Evolutionary conservation across 2,113 vertebrate species (phyloP), one percentile per base, ranked within the genome.

Genomic region (Lycaon pictus): DNA sequence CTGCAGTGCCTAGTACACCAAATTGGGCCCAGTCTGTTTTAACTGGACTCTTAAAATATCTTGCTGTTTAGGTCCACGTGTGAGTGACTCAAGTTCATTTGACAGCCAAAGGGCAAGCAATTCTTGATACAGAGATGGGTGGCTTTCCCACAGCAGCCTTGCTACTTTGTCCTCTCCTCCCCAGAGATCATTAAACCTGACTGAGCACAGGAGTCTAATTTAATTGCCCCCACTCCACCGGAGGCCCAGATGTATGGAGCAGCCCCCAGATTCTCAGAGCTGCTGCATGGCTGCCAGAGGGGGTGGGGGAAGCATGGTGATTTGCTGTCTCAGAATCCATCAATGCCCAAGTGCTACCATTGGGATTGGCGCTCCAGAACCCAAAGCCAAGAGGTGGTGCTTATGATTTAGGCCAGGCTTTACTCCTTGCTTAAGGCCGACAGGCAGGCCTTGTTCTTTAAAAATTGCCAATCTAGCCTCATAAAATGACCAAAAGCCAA

Each of bases 251-350:
- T 74, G 65, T 76, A 35, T 8, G 0, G 53, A 76, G 13, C 11
- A 65, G n/a, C 19, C n/a, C n/a, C 13, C 0, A 0, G 15, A 51
- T 32, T 56, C 25, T 63, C 71, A 62, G 25, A 84, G 32, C 55
- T n/a, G 80, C 53, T 7, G 5, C 7, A 2, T 6, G 8, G n/a
- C 5, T 1, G 10, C n/a, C 4, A 32, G 32, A 83, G 0, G 9
- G 19, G 12, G 19, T 5, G 2, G n/a, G 69, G 13, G 3, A 5
- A 10, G 15, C 65, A 29, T 2, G 43, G 16, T 0, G 0, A 20
- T 60, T 48, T 22, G 69, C 16, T 69, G 4, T n/a, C 25, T 90
- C 22, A 7, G n/a, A n/a, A 65, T 53, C 60, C n/a, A 20, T 43
- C 62, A 37, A 27, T 48, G 48, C 8, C 58, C 77, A 91, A 25